Conservation (phyloP, 1,140 invertebrate species). For the Medauroidea extradentata region DNA sequence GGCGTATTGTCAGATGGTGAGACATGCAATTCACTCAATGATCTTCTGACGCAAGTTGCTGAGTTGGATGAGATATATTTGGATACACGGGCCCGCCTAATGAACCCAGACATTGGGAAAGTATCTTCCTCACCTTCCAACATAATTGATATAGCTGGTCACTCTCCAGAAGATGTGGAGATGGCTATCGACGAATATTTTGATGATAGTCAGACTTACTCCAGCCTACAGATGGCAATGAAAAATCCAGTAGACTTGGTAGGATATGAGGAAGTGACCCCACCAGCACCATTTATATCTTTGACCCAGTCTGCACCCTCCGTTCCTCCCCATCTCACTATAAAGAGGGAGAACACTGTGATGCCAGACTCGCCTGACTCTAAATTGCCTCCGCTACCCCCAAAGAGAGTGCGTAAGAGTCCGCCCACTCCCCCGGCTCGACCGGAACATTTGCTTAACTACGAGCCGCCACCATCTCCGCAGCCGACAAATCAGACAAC, state of each 20-base stretch:
- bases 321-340: neutral
- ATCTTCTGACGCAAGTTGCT: conserved; percentile 64
- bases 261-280: conserved; percentile 53
- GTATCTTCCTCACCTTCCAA: neutral
- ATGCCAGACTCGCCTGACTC: conserved; percentile 40
- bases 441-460: neutral
- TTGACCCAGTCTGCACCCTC: too few species aligned
- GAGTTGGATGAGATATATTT: conserved; percentile 73
- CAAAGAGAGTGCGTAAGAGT: conserved; percentile 68
- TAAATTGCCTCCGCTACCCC: conserved; percentile 68
- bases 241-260: conserved; percentile 69
- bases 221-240: conserved; percentile 78
- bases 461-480: neutral
- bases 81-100: conserved; percentile 54
- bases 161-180: conserved; percentile 7
- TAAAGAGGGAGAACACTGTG: neutral
- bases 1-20: conserved; percentile 10
- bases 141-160: neutral
- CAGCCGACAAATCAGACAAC: neutral
- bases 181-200: conserved; percentile 53
- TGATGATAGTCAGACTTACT: conserved; percentile 72
- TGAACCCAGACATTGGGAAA: neutral
- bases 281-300: neutral
- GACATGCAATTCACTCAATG: conserved; percentile 56
- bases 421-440: conserved; percentile 18